Percentiles rank a stretch among this genome's conserved stretches.
Conservation (phyloP, 2,797 vertebrate species). For the Sebastes oblongus region DNA sequence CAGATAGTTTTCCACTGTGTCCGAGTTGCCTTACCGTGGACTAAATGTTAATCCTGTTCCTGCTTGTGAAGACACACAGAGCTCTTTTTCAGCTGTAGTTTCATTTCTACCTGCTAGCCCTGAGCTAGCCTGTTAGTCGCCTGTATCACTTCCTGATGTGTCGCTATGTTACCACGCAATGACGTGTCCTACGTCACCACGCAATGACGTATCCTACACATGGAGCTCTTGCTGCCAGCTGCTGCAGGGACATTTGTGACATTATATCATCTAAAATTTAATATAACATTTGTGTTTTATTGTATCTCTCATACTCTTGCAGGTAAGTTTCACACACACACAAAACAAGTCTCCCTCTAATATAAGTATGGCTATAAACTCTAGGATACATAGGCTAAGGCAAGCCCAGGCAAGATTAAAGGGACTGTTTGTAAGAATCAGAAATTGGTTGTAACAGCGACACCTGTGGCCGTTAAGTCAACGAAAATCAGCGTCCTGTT, state of each 20-base stretch:
- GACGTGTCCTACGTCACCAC: background rate
- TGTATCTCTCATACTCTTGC: background rate
- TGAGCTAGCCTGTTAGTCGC: conserved; percentile 7
- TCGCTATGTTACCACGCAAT: background rate
- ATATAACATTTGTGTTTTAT: background rate
- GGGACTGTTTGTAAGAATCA: too few species aligned
- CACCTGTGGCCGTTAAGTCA: too few species aligned
- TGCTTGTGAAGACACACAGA: background rate
- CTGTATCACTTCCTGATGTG: background rate
- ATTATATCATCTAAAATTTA: background rate
- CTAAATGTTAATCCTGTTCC: conserved; percentile 2
- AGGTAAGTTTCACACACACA: background rate
- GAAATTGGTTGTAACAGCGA: too few species aligned
- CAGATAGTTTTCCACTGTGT: rapidly evolving
- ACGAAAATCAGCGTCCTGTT: too few species aligned
- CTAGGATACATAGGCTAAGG: background rate
- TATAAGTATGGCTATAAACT: background rate
- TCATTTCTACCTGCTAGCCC: conserved; percentile 28
- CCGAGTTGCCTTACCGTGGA: conserved; percentile 34
- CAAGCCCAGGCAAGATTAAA: too few species aligned
- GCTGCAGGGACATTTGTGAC: background rate
- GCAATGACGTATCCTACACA: too few species aligned
- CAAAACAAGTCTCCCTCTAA: background rate
- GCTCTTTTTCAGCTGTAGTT: background rate
- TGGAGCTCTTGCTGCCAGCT: background rate